Percentiles rank a stretch among this genome's conserved stretches.
These are phyloP conservation scores for Mallotus villosus DNA, from an alignment of 2,797 vertebrate species.

Conservation along the genomic window DNA sequence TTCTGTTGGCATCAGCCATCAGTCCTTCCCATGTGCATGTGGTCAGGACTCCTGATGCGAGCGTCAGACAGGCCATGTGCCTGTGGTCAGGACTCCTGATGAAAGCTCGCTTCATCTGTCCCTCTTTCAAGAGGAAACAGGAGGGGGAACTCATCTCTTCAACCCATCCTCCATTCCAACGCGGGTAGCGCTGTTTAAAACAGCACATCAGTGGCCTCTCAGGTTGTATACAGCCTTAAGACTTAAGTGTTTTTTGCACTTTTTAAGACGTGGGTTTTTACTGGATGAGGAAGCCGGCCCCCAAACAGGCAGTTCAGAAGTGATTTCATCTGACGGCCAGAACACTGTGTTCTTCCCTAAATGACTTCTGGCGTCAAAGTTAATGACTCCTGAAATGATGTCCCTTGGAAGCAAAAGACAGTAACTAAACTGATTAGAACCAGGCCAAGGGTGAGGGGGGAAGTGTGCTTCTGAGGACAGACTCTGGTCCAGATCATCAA, in stretches of 20 bases:
- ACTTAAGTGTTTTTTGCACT: not conserved
- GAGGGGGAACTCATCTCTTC: not conserved
- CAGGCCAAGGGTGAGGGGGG: not conserved
- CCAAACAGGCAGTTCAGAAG: not conserved
- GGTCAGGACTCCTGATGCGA: slow-evolving; percentile 41
- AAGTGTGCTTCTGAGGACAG: not conserved
- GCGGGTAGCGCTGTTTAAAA: not conserved
- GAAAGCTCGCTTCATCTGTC: slow-evolving; percentile 52
- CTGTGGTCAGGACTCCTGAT: slow-evolving; percentile 45
- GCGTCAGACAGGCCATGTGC: too few species aligned
- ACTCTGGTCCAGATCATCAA: not conserved
- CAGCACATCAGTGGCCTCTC: not conserved
- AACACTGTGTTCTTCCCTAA: not conserved
- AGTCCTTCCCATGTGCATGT: slow-evolving; percentile 50
- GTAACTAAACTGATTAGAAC: not conserved
- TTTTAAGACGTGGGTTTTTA: not conserved
- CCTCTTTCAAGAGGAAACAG: slow-evolving; percentile 56
- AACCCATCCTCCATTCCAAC: not conserved
- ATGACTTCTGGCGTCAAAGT: slow-evolving; percentile 33
- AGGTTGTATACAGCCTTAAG: not conserved
- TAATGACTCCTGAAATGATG: slow-evolving; percentile 34
- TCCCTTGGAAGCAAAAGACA: not conserved
- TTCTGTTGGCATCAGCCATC: slow-evolving; percentile 58
- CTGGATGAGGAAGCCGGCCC: not conserved
- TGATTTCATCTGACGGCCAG: not conserved